Evolutionary conservation across 2,113 vertebrate species (phyloP).

Genomic region (Hucho hucho): DNA sequence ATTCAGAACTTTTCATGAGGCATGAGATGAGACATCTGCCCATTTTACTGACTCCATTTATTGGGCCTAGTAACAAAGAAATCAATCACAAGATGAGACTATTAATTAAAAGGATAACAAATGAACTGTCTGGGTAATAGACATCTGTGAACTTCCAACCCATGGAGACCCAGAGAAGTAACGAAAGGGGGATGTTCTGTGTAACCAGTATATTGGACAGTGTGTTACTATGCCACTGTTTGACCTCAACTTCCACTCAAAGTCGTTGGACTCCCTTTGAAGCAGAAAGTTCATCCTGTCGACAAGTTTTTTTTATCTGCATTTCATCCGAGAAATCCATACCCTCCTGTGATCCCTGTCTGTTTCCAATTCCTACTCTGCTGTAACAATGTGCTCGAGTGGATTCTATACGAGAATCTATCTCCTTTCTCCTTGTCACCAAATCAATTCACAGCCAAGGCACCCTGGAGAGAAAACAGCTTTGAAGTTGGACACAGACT

Average conservation of each 20-base stretch:
- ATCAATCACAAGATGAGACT: neutral
- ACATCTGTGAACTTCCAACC: neutral
- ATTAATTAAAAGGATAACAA: neutral
- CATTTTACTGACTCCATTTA: neutral
- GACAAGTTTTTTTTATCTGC: neutral
- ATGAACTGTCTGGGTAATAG: neutral
- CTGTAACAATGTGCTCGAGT: slow-evolving; percentile 4
- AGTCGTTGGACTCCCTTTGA: neutral
- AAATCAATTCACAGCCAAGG: slow-evolving; percentile 39
- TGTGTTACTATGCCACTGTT: neutral
- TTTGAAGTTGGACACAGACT: slow-evolving; percentile 53
- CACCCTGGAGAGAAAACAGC: slow-evolving; percentile 21
- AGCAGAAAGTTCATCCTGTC: neutral
- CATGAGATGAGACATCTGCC: slow-evolving; percentile 6
- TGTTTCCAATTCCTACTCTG: slow-evolving; percentile 6
- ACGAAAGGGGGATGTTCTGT: neutral
- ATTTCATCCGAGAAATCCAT: slow-evolving; percentile 7
- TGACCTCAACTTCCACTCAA: neutral
- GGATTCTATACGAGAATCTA: slow-evolving; percentile 22
- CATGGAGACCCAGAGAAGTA: neutral
- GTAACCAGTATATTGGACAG: neutral
- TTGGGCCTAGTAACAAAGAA: neutral
- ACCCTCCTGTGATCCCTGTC: slow-evolving; percentile 11
- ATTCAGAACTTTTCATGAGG: neutral
- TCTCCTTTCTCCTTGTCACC: slow-evolving; percentile 21